A percentile compares a stretch with the other conserved stretches of the same genome.
Evolutionary conservation across 2,113 vertebrate species (phyloP).

Genomic region (Gavia stellata): DNA sequence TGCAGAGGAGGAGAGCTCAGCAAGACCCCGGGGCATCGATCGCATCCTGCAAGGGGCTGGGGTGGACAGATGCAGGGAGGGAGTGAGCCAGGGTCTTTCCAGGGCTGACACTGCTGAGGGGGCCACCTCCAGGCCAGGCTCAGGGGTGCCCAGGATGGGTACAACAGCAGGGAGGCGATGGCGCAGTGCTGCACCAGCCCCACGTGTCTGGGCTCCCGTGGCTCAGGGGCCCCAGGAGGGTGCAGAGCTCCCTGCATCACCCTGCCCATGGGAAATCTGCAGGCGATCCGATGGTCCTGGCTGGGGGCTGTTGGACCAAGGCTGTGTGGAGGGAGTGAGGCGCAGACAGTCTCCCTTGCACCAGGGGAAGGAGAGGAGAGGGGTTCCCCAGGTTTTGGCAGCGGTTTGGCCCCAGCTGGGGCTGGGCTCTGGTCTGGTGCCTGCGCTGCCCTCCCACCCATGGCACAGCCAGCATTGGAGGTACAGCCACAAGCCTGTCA

Average conservation of each 20-base stretch:
- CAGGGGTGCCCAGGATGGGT: background rate
- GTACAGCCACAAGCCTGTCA: background rate
- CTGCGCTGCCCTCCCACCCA: background rate
- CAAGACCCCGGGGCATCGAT: background rate
- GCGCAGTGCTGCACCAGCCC: background rate
- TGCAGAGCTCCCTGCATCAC: background rate
- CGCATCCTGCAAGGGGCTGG: background rate
- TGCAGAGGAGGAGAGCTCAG: background rate
- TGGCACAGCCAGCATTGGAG: background rate
- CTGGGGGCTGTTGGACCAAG: background rate
- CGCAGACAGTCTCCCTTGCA: background rate
- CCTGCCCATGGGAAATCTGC: accelerated
- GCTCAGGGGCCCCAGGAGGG: background rate
- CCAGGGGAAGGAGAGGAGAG: background rate
- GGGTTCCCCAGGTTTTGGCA: background rate
- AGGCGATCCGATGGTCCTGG: accelerated
- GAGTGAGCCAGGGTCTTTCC: background rate
- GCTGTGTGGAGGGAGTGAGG: background rate
- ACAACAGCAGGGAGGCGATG: accelerated
- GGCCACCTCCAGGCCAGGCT: background rate
- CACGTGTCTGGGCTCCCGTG: accelerated
- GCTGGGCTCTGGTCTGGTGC: background rate
- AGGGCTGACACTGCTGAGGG: background rate
- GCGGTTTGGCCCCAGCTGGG: background rate
- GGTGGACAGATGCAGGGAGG: background rate